These are phyloP conservation scores for Antigone vipio DNA, from an alignment of 2,113 vertebrate genomes.

Conservation along the genomic window DNA sequence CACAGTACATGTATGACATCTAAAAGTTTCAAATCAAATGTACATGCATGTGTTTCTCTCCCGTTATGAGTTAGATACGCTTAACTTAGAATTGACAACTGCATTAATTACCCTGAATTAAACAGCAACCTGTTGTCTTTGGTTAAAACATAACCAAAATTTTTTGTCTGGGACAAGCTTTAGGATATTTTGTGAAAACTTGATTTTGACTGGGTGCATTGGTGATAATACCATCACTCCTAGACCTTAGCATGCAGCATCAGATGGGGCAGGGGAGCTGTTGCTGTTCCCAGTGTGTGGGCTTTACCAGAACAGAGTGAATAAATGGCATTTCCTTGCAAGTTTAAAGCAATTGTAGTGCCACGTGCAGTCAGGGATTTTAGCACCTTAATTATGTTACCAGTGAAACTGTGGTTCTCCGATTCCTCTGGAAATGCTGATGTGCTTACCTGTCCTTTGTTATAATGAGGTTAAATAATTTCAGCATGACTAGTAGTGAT, in stretches of 20 bases:
- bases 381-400: not conserved
- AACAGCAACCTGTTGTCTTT: not conserved
- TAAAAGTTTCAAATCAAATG: not conserved
- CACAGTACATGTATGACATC: fast-evolving
- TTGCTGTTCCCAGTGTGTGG: not conserved
- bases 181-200: not conserved
- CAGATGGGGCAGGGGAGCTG: not conserved
- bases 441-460: not conserved
- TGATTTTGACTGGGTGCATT: not conserved
- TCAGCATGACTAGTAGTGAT: not conserved
- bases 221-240: not conserved
- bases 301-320: not conserved
- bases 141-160: not conserved
- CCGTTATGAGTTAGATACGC: not conserved
- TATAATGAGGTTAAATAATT: not conserved
- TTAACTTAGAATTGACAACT: not conserved
- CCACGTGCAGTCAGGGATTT: not conserved
- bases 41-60: not conserved
- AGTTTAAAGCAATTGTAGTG: not conserved
- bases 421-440: not conserved
- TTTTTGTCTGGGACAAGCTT: not conserved
- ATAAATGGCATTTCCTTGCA: not conserved
- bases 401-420: not conserved
- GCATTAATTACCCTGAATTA: not conserved
- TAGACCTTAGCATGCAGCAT: not conserved